Percentiles rank a stretch among this genome's conserved stretches.
These are phyloP conservation scores for Cancer borealis DNA, from an alignment of 2,888 invertebrate genomes.

Conservation along the genomic window DNA sequence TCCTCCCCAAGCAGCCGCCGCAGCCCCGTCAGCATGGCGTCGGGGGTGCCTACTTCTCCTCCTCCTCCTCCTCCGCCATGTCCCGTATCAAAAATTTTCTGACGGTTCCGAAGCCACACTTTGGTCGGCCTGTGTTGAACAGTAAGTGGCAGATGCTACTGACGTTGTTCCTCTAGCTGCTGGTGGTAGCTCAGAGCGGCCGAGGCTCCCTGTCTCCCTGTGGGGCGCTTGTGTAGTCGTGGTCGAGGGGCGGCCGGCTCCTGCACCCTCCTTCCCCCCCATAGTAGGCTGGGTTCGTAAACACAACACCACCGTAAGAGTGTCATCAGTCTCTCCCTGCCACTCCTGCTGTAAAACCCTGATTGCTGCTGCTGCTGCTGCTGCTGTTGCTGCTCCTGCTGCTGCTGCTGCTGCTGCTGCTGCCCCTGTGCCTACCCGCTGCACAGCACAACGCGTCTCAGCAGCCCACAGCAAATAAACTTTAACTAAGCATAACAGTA, in stretches of 20 bases:
- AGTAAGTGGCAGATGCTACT: conserved; percentile 70
- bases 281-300: conserved; percentile 71
- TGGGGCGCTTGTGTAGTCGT: conserved; percentile 57
- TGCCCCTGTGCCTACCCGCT: conserved; percentile 26
- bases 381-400: conserved; percentile 15
- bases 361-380: conserved; percentile 49
- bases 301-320: conserved; percentile 72
- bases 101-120: conserved; percentile 69
- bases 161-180: conserved; percentile 63
- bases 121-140: conserved; percentile 63
- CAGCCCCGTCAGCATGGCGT: conserved; percentile 53
- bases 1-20: conserved; percentile 64
- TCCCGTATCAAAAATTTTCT: conserved; percentile 73
- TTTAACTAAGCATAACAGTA: conserved; percentile 37
- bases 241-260: conserved; percentile 66
- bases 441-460: conserved; percentile 9
- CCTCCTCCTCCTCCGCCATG: conserved; percentile 59
- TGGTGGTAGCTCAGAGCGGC: conserved; percentile 51
- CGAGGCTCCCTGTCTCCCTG: conserved; percentile 51
- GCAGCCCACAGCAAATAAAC: neutral
- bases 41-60: conserved; percentile 56
- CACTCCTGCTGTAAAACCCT: conserved; percentile 23
- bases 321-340: conserved; percentile 32
- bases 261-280: conserved; percentile 57
- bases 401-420: conserved; percentile 29